Conservation (phyloP, 2,888 invertebrate species). For the Desoria tigrina region DNA sequence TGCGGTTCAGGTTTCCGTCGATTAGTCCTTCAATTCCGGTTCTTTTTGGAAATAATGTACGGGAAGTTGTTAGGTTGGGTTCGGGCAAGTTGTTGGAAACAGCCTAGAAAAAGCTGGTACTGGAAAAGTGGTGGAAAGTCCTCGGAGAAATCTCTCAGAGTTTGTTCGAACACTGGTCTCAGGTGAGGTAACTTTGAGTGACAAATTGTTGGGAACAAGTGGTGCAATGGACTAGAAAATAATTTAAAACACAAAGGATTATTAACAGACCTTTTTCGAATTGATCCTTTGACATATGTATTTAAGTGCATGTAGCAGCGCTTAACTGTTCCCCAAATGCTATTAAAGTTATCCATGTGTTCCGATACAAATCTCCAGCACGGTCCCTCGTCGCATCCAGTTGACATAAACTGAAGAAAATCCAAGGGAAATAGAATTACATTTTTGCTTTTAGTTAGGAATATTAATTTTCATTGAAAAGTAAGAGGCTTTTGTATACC, state of each 20-base stretch:
- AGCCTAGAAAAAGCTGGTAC: conserved; percentile 67
- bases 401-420: conserved; percentile 64
- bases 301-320: too few relatives aligned
- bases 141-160: conserved; percentile 67
- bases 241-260: not conserved
- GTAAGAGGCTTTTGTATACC: conserved; percentile 25
- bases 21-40: conserved; percentile 1
- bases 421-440: conserved; percentile 57
- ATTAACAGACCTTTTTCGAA: not conserved
- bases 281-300: conserved; percentile 61
- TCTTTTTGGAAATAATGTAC: conserved; percentile 56
- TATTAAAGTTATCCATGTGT: conserved; percentile 54
- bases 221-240: conserved; percentile 68
- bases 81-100: conserved; percentile 65
- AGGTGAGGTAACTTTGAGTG: conserved; percentile 70
- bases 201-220: conserved; percentile 77
- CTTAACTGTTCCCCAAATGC: conserved; percentile 68
- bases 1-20: not conserved
- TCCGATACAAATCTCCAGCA: conserved; percentile 63
- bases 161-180: conserved; percentile 66
- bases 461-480: not conserved
- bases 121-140: conserved; percentile 59
- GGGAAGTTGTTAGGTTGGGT: conserved; percentile 33
- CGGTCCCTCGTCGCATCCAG: conserved; percentile 74
- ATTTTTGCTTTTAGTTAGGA: not conserved